A percentile compares a stretch with the other conserved stretches of the same genome.
phyloP scores from a whole-genome alignment of 2,797 vertebrate genomes.

The Cyclopterus lumpus region DNA sequence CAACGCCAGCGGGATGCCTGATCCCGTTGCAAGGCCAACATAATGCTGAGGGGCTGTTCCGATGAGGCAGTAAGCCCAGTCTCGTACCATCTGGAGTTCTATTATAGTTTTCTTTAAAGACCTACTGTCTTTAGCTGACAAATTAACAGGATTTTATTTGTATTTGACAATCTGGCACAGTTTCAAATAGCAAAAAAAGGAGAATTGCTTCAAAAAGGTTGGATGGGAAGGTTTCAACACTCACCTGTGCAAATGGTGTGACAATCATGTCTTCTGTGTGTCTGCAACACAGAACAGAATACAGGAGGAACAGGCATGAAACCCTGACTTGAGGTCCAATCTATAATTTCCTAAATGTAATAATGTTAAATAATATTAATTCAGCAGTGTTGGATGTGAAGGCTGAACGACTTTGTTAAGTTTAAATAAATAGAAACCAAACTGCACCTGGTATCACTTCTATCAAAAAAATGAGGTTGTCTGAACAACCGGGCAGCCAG shows the following conservation, averaged over 20 bases:
- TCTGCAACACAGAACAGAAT: constrained; percentile 75
- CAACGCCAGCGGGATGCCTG: constrained; percentile 53
- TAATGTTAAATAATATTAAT: background rate
- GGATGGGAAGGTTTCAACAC: constrained; percentile 40
- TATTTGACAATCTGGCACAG: constrained; percentile 23
- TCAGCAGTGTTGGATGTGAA: background rate
- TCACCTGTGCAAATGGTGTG: constrained; percentile 94
- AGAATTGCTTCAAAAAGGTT: background rate
- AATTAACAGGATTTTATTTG: background rate
- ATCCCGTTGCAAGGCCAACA: constrained; percentile 55
- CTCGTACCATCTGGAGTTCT: constrained; percentile 47
- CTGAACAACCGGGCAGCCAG: background rate
- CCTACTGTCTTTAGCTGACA: constrained; percentile 9
- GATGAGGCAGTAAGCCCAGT: constrained; percentile 31
- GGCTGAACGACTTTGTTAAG: background rate
- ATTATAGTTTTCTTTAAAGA: constrained; percentile 2
- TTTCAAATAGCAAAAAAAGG: background rate
- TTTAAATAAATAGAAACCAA: background rate
- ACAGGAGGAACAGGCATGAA: constrained; percentile 24
- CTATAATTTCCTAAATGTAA: background rate
- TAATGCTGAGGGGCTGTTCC: constrained; percentile 51
- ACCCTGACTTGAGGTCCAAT: background rate
- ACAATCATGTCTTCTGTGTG: constrained; percentile 98
- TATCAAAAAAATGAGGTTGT: background rate
- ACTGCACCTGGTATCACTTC: background rate